These are phyloP conservation scores for Gambusia holbrooki DNA, from an alignment of 2,113 vertebrate species.

Conservation along the genomic window DNA sequence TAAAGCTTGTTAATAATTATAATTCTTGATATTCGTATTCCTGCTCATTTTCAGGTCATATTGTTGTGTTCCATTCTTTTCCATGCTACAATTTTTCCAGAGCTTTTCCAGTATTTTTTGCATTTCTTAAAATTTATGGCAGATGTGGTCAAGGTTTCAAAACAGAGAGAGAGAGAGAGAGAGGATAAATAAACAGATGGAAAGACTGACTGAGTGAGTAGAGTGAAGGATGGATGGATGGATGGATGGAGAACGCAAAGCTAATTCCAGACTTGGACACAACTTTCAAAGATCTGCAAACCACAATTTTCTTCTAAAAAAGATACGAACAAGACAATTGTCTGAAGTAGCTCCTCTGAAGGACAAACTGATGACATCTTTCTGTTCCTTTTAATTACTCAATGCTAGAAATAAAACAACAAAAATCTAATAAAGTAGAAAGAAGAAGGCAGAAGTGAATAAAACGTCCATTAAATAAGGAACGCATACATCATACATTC, in stretches of 20 bases:
- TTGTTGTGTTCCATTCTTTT: not conserved
- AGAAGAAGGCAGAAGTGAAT: not conserved
- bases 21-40: not conserved
- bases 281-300: not conserved
- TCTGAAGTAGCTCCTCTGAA: not conserved
- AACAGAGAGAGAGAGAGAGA: not conserved
- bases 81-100: not conserved
- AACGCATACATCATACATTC: constrained; percentile 20
- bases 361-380: not conserved
- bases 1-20: not conserved
- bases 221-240: not conserved
- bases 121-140: not conserved
- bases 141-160: not conserved
- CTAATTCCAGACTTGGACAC: not conserved
- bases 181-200: no score
- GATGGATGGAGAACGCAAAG: not conserved
- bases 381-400: not conserved
- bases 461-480: not conserved
- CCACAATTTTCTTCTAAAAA: not conserved
- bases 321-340: not conserved
- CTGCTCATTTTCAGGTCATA: no score
- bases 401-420: not conserved
- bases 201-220: no score
- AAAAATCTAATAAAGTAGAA: not conserved
- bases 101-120: not conserved